Evolutionary conservation across 2,797 vertebrate species (phyloP).

Genomic region (Myotis planiceps): DNA sequence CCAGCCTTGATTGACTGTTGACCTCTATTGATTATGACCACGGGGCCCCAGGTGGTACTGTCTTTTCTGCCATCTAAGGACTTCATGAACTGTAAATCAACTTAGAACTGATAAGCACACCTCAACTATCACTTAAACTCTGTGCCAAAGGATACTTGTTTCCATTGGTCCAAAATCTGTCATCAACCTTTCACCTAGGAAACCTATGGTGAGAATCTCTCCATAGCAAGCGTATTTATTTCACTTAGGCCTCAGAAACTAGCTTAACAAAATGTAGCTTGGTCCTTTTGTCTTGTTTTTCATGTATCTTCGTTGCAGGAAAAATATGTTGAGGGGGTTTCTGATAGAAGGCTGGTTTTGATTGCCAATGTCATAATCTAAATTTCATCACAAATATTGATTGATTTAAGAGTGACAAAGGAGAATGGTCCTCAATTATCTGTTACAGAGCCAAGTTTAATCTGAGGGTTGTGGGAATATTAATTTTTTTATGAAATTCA

Average conservation of each 20-base stretch:
- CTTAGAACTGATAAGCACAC: slow-evolving; percentile 48
- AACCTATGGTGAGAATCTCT: not conserved
- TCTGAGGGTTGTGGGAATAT: not conserved
- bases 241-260: not conserved
- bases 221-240: slow-evolving; percentile 10
- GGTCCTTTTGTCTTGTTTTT: slow-evolving; percentile 36
- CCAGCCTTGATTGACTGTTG: not conserved
- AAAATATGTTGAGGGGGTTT: not conserved
- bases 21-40: not conserved
- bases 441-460: not conserved
- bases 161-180: slow-evolving; percentile 35
- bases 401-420: not conserved
- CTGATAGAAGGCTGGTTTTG: not conserved
- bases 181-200: slow-evolving; percentile 28
- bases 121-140: slow-evolving; percentile 46
- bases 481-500: slow-evolving; percentile 14
- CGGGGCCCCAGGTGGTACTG: not conserved
- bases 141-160: not conserved
- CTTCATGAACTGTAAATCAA: slow-evolving; percentile 57
- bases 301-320: not conserved
- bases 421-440: not conserved
- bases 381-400: slow-evolving; percentile 42
- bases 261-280: slow-evolving; percentile 18
- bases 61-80: slow-evolving; percentile 36
- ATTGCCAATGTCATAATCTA: not conserved